phyloP scores from a whole-genome alignment of 1,140 invertebrate genomes.

The Drosophila nebulosa region DNA sequence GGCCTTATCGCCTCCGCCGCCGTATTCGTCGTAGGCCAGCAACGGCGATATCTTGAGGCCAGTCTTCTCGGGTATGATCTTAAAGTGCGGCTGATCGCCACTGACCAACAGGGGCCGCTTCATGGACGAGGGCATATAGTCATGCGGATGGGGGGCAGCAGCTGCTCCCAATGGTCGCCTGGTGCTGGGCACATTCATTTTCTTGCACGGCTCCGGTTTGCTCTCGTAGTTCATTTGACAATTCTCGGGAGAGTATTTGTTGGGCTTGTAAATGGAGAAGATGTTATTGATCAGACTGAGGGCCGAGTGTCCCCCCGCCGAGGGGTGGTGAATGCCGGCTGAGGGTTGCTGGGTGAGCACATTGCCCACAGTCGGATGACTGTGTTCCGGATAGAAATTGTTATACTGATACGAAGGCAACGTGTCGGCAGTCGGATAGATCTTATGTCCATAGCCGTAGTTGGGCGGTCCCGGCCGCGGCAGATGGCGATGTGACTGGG shows the following conservation, averaged over 20 bases:
- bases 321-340: conserved; percentile 59
- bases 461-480: conserved; percentile 8
- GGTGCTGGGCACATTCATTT: conserved; percentile 80
- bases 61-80: conserved; percentile 82
- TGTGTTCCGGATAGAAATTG: conserved; percentile 75
- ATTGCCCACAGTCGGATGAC: conserved; percentile 39
- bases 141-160: conserved; percentile 35
- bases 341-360: conserved; percentile 73
- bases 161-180: conserved; percentile 59
- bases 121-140: conserved; percentile 82
- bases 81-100: conserved; percentile 81
- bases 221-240: conserved; percentile 77
- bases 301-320: conserved; percentile 68
- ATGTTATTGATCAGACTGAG: conserved; percentile 81
- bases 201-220: conserved; percentile 81
- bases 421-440: conserved; percentile 70
- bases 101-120: conserved; percentile 82
- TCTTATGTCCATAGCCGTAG: conserved; percentile 66
- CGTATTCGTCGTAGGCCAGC: conserved; percentile 75
- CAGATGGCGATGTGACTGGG: conserved; percentile 11
- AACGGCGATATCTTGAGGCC: conserved; percentile 82
- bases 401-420: conserved; percentile 79
- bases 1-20: conserved; percentile 57
- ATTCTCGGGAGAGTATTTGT: conserved; percentile 79
- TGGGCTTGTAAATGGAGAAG: conserved; percentile 81